phyloP scores from a whole-genome alignment of 2,797 vertebrate genomes.

The Sebastes wilsoni region DNA sequence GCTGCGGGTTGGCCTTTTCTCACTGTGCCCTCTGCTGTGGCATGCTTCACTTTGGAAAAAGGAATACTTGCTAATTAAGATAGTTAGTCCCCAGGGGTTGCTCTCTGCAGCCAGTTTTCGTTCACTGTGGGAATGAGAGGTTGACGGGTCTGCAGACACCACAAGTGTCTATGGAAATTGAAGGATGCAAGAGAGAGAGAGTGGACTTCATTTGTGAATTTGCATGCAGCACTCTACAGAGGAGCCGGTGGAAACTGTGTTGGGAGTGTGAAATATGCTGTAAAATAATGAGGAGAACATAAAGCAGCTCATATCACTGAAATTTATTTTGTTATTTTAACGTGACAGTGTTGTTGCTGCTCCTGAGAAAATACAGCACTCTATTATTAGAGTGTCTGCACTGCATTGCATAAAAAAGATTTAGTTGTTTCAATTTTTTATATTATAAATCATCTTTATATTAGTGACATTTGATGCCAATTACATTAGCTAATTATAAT shows the following conservation, averaged over 20 bases:
- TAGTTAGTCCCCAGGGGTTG: conserved; percentile 32
- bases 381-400: neutral
- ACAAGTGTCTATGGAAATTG: conserved; percentile 20
- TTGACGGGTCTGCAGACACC: conserved; percentile 31
- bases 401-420: neutral
- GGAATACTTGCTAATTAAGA: conserved; percentile 57
- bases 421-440: neutral
- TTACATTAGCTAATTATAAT: neutral
- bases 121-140: conserved; percentile 30
- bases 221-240: neutral
- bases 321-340: conserved; percentile 1
- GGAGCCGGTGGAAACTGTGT: neutral
- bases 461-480: neutral
- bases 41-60: conserved; percentile 30
- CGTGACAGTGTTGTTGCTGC: neutral
- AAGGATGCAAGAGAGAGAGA: neutral
- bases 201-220: conserved; percentile 4
- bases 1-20: conserved; percentile 44
- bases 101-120: conserved; percentile 33
- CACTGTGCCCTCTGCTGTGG: conserved; percentile 29
- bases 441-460: neutral
- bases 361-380: neutral
- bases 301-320: neutral
- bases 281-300: conserved; percentile 14
- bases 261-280: neutral